Conservation (phyloP, 2,113 vertebrate species). For the Hyperoodon ampullatus region DNA sequence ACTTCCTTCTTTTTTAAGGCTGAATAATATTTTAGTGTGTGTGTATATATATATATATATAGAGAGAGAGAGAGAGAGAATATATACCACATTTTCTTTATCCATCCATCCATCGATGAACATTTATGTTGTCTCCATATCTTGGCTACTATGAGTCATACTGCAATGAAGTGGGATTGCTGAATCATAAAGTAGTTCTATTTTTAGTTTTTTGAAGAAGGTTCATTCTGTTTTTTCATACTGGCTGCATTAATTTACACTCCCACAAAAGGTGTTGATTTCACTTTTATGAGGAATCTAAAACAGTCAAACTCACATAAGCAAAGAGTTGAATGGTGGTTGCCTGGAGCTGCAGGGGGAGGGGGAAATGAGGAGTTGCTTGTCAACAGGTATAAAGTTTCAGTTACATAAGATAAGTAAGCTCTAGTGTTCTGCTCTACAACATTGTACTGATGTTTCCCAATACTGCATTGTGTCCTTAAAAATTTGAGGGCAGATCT, state of each 20-base stretch:
- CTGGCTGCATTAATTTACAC: background rate
- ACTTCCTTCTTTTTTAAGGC: background rate
- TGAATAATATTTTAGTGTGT: background rate
- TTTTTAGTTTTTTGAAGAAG: background rate
- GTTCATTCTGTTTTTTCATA: background rate
- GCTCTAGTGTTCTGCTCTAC: background rate
- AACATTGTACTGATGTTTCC: too few relatives aligned
- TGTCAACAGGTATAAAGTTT: background rate
- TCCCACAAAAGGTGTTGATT: background rate
- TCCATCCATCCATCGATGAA: background rate
- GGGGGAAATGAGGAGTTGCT: background rate
- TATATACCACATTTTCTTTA: background rate
- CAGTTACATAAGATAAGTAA: background rate
- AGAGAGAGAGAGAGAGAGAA: too few relatives aligned
- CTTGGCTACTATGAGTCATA: background rate
- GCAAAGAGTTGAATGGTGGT: background rate
- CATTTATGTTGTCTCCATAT: background rate
- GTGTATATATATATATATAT: background rate
- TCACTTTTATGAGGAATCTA: background rate
- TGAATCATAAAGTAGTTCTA: background rate
- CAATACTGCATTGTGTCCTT: background rate
- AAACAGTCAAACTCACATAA: background rate
- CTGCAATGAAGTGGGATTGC: background rate
- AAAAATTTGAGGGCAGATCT: background rate
- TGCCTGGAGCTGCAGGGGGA: rapidly evolving